These are phyloP conservation scores for Ceyx erithaca DNA, from an alignment of 2,797 vertebrate species.

Conservation along the genomic window DNA sequence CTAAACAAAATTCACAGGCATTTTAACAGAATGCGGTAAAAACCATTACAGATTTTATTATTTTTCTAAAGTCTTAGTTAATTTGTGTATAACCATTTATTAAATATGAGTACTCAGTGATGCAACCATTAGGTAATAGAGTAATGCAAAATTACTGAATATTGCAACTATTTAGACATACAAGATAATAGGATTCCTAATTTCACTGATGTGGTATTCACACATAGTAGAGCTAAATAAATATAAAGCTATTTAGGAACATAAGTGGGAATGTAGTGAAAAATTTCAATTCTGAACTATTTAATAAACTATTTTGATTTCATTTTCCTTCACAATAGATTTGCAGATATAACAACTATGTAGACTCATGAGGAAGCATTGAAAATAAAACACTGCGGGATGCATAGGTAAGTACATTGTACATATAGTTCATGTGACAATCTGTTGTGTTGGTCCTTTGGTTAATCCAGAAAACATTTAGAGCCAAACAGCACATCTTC, in stretches of 20 bases:
- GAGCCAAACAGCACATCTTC: neutral
- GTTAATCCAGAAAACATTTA: neutral
- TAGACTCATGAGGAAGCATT: neutral
- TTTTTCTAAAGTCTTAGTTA: neutral
- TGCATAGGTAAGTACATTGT: neutral
- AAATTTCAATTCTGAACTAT: neutral
- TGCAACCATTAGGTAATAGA: neutral
- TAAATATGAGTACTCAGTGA: neutral
- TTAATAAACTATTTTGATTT: neutral
- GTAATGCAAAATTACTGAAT: neutral
- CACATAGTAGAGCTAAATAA: neutral
- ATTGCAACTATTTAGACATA: slow-evolving; percentile 5
- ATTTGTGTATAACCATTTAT: neutral
- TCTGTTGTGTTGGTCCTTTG: neutral
- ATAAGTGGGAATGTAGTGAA: neutral
- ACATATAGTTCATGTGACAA: neutral
- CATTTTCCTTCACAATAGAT: neutral
- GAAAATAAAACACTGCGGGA: neutral
- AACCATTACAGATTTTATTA: neutral
- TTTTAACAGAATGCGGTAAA: neutral
- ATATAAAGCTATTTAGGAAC: neutral
- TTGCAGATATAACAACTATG: neutral
- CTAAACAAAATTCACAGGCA: neutral
- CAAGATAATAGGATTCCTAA: neutral
- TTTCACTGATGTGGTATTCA: neutral